Conservation (phyloP, 2,113 vertebrate genomes). For the Chamaetylas fuelleborni region DNA sequence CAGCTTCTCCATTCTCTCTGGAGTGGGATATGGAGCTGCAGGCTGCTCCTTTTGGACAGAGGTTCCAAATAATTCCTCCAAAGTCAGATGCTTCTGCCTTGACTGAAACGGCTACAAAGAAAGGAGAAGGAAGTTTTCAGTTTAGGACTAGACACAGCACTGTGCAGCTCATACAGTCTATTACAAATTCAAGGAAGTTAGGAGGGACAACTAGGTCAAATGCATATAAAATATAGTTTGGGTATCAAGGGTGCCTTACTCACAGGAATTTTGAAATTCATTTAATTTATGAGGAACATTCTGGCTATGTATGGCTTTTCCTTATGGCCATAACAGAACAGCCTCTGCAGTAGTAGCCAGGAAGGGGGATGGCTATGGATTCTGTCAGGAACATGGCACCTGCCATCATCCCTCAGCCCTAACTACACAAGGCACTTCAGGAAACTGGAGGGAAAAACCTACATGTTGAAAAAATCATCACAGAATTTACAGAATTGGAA, state of each 20-base stretch:
- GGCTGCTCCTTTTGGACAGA: constrained; percentile 88
- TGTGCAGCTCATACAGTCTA: not conserved
- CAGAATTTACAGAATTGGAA: not conserved
- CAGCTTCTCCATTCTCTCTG: constrained; percentile 71
- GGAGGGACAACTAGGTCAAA: not conserved
- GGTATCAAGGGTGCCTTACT: not conserved
- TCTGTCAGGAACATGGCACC: not conserved
- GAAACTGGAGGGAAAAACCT: not conserved
- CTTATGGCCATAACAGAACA: not conserved
- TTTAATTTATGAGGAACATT: not conserved
- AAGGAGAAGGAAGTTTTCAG: not conserved
- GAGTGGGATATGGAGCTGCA: constrained; percentile 51
- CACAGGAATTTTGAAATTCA: not conserved
- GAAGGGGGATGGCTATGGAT: not conserved
- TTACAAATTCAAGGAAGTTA: not conserved
- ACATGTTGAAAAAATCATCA: not conserved
- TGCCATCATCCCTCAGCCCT: not conserved
- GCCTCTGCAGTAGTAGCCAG: not conserved
- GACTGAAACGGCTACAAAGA: constrained; percentile 78
- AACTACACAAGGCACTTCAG: not conserved
- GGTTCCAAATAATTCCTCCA: constrained; percentile 96
- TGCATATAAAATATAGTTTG: not conserved
- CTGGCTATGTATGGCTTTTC: not conserved
- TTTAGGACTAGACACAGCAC: not conserved
- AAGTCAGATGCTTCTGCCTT: constrained; percentile 93